Conservation (phyloP, 2,797 vertebrate species). For the Mormyrus hasselquistii region DNA sequence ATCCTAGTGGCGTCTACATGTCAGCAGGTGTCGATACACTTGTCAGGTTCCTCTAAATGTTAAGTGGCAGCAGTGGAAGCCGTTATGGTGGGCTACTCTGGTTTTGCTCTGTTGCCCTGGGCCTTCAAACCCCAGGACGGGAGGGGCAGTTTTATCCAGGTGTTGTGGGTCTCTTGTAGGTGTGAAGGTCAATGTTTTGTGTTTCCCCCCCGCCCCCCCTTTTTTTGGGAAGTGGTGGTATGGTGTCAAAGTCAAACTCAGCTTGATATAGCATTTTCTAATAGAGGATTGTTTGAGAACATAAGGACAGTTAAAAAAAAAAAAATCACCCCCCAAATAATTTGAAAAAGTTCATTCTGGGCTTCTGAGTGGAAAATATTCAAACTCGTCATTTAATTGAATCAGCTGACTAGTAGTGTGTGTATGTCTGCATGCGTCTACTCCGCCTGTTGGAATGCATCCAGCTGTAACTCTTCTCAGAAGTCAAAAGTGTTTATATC, state of each 20-base stretch:
- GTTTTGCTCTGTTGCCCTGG: background rate
- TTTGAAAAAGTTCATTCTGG: background rate
- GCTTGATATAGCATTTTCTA: background rate
- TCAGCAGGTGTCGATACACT: background rate
- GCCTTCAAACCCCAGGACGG: background rate
- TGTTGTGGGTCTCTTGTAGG: slow-evolving; percentile 5
- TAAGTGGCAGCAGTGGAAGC: background rate
- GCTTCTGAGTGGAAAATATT: background rate
- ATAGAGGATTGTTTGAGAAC: too few species aligned
- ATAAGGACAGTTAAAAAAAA: background rate
- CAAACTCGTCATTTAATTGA: background rate
- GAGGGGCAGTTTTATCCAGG: slow-evolving; percentile 14
- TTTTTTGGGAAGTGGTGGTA: background rate
- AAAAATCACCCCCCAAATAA: background rate
- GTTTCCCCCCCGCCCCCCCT: too few species aligned
- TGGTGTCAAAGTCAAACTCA: background rate
- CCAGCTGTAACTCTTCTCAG: background rate
- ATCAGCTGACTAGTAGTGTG: background rate
- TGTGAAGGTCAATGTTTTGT: background rate
- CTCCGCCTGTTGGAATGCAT: background rate
- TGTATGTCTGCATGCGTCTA: background rate
- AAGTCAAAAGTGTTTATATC: background rate
- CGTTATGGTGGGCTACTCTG: background rate
- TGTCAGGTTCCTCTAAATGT: background rate
- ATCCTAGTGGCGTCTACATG: background rate